Evolutionary conservation across 2,888 invertebrate genomes (phyloP), one percentile per base, ranked within the genome.

Genomic region (Pandemis cinnamomeana): DNA sequence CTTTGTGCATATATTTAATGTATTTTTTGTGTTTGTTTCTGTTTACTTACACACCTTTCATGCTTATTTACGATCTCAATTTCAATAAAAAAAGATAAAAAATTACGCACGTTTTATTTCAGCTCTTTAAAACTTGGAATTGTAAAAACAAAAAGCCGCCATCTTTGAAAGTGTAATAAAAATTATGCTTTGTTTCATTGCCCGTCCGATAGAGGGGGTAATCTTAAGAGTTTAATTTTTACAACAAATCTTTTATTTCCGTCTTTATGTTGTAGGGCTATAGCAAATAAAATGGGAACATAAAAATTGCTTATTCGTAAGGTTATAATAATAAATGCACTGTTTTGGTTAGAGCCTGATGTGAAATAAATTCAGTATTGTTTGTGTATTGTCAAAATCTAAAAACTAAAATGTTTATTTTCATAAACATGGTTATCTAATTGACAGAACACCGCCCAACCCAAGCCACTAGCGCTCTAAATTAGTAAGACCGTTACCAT

Each of bases 151-250:
- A 88, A 90, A 82, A 89, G 86, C 84, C 84, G 81, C 78, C 80
- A 80, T 84, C 84, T 87, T 88, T 87, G 84, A 81, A 88, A 87
- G 87, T 88, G 89, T 86, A 87, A 91, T 91, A 89, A 90, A 91
- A 92, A 91, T 90, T 90, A 91, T 86, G 85, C 83, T 84, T 78
- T 82, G 78, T 81, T 81, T 72, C 76, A 84, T 84, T 84, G 83
- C 84, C 83, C 82, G 77, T 77, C 77, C 84, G 86, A 87, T 89
- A 89, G 89, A 87, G 86, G 83, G 84, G 81, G 84, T 86, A 86
- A 73, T 87, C 86, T 89, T 89, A 89, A 90, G 91, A 90, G 88
- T 91, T 91, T 91, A 92, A 92, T 92, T 93, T 92, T 92, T 90
- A 91, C 83, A 89, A 86, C 89, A 89, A 90, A 90, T 90, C 90